phyloP scores from a whole-genome alignment of 1,140 invertebrate genomes.

The Drosophila nigromelanica region DNA sequence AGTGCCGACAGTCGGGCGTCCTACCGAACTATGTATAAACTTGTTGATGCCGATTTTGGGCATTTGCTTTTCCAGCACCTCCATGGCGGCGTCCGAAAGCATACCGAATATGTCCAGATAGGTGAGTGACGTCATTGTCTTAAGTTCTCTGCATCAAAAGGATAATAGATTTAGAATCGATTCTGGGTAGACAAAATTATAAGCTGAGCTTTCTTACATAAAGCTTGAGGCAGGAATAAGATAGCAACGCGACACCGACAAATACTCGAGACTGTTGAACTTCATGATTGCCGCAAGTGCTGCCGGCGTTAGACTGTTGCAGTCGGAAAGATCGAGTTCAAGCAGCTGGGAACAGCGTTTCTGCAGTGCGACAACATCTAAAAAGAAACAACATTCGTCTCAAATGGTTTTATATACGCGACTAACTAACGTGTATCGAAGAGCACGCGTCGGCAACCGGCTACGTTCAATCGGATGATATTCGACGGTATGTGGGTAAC shows the following conservation, averaged over 20 bases:
- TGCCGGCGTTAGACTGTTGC: slow-evolving; percentile 87
- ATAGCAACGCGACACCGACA: slow-evolving; percentile 94
- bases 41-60: slow-evolving; percentile 85
- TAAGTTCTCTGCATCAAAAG: slow-evolving; percentile 85
- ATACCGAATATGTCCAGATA: slow-evolving; percentile 92
- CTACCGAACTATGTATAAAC: slow-evolving; percentile 89
- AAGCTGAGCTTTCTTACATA: slow-evolving; percentile 84
- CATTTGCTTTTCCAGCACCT: slow-evolving; percentile 85
- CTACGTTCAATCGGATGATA: slow-evolving; percentile 90
- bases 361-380: slow-evolving; percentile 89
- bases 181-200: not conserved
- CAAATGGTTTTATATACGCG: not conserved
- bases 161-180: not conserved
- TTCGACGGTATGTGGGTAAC: slow-evolving; percentile 87
- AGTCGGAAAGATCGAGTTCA: slow-evolving; percentile 94
- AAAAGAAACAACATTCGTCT: not conserved
- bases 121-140: slow-evolving; percentile 85
- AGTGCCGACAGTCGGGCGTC: slow-evolving; percentile 93
- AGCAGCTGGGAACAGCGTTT: slow-evolving; percentile 88
- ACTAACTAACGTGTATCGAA: slow-evolving; percentile 88
- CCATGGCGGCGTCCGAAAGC: slow-evolving; percentile 86
- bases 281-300: slow-evolving; percentile 86
- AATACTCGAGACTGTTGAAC: slow-evolving; percentile 90
- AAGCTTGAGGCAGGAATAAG: slow-evolving; percentile 87
- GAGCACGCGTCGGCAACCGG: slow-evolving; percentile 90